phyloP scores from a whole-genome alignment of 2,113 vertebrate genomes.

The Rallus limicola region DNA sequence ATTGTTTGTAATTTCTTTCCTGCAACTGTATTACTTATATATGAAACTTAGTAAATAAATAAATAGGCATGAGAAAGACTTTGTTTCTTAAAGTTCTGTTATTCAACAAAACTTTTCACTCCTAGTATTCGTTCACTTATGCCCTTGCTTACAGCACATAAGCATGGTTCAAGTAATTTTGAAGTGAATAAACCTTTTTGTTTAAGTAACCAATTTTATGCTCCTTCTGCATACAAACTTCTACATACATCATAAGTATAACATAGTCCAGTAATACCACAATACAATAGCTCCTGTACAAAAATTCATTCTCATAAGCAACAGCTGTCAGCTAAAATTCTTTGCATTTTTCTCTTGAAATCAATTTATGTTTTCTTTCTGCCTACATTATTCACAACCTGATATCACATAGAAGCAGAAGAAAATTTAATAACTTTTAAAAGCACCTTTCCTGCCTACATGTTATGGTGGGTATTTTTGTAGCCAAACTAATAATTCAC shows the following conservation, averaged over 20 bases:
- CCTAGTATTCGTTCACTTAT: not conserved
- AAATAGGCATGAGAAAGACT: not conserved
- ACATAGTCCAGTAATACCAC: not conserved
- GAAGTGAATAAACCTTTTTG: not conserved
- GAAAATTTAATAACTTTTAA: constrained; percentile 35
- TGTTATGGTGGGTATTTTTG: not conserved
- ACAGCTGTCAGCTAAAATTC: constrained; percentile 33
- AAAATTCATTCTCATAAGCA: not conserved
- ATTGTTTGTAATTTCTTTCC: not conserved
- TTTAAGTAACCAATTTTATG: not conserved
- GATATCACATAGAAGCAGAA: constrained; percentile 38
- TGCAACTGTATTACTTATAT: not conserved
- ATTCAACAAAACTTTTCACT: not conserved
- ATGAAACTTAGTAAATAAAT: not conserved
- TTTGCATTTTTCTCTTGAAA: constrained; percentile 41
- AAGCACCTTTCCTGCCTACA: not conserved
- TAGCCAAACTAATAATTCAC: not conserved
- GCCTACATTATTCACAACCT: constrained; percentile 54
- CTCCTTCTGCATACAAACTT: not conserved
- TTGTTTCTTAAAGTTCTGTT: not conserved
- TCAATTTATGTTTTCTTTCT: constrained; percentile 51
- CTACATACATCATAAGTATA: not conserved
- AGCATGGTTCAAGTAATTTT: not conserved
- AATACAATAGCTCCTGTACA: not conserved
- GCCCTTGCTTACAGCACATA: not conserved